Evolutionary conservation across 2,888 invertebrate species (phyloP), one percentile per base, ranked within the genome.

Genomic region (Volucella zonaria): DNA sequence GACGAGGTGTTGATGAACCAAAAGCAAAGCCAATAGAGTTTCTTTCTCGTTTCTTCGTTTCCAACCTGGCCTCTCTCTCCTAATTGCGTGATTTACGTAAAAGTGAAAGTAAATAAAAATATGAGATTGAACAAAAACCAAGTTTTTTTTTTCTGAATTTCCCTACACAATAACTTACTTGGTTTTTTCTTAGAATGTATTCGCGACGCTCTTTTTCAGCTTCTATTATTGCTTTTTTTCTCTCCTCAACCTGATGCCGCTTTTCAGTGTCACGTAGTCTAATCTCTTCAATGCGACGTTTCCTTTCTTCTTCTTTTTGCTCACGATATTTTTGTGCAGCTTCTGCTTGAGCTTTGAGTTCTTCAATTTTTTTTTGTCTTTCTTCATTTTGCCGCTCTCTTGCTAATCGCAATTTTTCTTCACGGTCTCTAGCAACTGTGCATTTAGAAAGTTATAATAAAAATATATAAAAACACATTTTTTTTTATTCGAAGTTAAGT

Each of bases 361-460:
- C 97, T 91, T 97, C 97, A 90, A 97, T 93, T 92, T 97, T 96
- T 91, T 95, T 95, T 90, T 96, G 95, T 89, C 97, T 95, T 92
- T 97, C 97, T 90, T 96, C 96, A 93, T 97, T 96, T 92, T 97
- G 97, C 89, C 96, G 94, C 90, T 97, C 97, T 89, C 96, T 95
- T 89, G 97, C 94, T 91, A 95, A 92, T 91, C 94, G 94, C 89
- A 95, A 93, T 92, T 95, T 94, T 92, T 95, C 94, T 92, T 94
- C 94, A 89, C 94, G 93, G 89, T 93, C 93, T 89, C 91, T 91
- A 88, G 89, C 89, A 87, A 87, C 90, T 90, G 42, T 66, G 59
- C 43, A 78, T 61, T 68, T 58, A 15, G 43, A 77, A 56, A 49
- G 45, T 40, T 38, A 40, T 61, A 66, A 67, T 78, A 18, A 56